These are phyloP conservation scores for Eulithis testata DNA, from an alignment of 2,888 invertebrate species.

Conservation along the genomic window DNA sequence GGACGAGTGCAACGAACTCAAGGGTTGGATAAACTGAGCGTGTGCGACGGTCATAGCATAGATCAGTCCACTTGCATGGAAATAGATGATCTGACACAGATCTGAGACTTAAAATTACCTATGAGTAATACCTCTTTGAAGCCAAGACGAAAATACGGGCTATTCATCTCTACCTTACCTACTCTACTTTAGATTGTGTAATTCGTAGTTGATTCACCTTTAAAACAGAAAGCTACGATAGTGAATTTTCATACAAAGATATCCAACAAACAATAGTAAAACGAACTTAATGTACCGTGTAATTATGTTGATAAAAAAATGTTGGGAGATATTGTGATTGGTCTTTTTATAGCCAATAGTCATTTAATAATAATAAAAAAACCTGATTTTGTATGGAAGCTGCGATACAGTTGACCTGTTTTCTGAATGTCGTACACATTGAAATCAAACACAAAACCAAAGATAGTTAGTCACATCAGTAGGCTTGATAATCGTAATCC, in stretches of 20 bases:
- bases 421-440: background rate
- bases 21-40: slow-evolving; percentile 56
- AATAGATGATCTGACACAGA: slow-evolving; percentile 44
- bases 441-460: slow-evolving; percentile 13
- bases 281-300: no score
- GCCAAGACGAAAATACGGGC: slow-evolving; percentile 35
- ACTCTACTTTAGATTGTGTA: slow-evolving; percentile 15
- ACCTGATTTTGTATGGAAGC: no score
- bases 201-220: slow-evolving; percentile 7
- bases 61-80: slow-evolving; percentile 38
- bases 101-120: slow-evolving; percentile 38
- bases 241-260: no score
- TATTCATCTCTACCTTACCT: slow-evolving; percentile 13
- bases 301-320: no score
- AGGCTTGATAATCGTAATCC: slow-evolving; percentile 36
- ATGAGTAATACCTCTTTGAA: slow-evolving; percentile 38
- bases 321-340: no score
- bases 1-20: slow-evolving; percentile 61
- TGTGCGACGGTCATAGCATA: slow-evolving; percentile 46
- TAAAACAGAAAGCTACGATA: background rate
- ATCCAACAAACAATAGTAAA: no score
- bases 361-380: no score
- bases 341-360: background rate
- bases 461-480: slow-evolving; percentile 28
- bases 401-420: background rate